A percentile compares a stretch with the other conserved stretches of the same genome.
phyloP scores from a whole-genome alignment of 2,797 vertebrate genomes.

The Rhinoraja longicauda region DNA sequence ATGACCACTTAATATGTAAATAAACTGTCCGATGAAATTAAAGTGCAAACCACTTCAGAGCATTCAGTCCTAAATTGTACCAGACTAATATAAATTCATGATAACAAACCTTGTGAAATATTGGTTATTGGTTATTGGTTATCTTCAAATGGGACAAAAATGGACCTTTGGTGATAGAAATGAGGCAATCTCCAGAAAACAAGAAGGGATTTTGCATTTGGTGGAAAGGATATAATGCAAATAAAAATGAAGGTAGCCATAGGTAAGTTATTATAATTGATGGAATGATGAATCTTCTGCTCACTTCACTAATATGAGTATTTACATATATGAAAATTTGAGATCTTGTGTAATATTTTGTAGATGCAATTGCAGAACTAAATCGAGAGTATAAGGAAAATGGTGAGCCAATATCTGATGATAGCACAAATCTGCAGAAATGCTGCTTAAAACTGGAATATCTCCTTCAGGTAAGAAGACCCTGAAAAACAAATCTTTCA shows the following conservation, averaged over 20 bases:
- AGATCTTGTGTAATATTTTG: slow-evolving; percentile 31
- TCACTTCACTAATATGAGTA: not conserved
- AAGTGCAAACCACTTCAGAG: not conserved
- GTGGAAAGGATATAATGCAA: not conserved
- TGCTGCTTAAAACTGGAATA: slow-evolving; percentile 95
- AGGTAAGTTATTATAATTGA: not conserved
- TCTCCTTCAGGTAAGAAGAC: slow-evolving; percentile 75
- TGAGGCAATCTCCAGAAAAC: not conserved
- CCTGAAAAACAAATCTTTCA: not conserved
- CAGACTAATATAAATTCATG: not conserved
- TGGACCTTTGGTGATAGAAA: not conserved
- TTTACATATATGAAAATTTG: not conserved
- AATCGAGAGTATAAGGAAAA: slow-evolving; percentile 79
- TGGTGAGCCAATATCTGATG: slow-evolving; percentile 89
- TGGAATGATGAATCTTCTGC: not conserved
- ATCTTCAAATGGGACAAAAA: not conserved
- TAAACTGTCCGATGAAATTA: not conserved
- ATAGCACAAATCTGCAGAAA: slow-evolving; percentile 84
- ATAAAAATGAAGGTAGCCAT: not conserved
- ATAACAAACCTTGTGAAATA: not conserved
- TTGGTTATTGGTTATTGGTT: not conserved
- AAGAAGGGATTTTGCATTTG: not conserved
- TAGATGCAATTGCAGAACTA: slow-evolving; percentile 81
- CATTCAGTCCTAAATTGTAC: not conserved
- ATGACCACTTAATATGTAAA: not conserved